Evolutionary conservation across 2,797 vertebrate genomes (phyloP).

Genomic region (Labeo calbasu): DNA sequence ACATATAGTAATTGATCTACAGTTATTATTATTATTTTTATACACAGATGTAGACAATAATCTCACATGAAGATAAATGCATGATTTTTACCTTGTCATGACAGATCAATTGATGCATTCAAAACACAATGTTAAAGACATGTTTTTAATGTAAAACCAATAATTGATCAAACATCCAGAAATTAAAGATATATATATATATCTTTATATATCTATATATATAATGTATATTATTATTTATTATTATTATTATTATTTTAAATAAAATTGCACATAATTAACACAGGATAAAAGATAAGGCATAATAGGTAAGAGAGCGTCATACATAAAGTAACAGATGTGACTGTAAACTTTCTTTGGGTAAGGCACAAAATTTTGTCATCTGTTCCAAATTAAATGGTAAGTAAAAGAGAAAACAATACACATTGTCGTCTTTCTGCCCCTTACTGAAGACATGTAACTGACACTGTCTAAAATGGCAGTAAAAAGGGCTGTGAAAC

Average conservation of each 20-base stretch:
- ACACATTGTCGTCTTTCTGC: not conserved
- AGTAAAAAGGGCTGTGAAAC: not conserved
- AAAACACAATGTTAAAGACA: not conserved
- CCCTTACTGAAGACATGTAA: not conserved
- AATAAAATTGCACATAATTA: not conserved
- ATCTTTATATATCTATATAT: too few species aligned
- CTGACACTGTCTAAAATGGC: not conserved
- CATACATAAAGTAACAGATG: not conserved
- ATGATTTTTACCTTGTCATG: not conserved
- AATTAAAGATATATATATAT: not conserved
- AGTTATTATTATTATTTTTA: not conserved
- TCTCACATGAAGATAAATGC: not conserved
- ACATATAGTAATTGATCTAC: not conserved
- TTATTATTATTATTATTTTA: not conserved
- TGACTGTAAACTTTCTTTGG: not conserved
- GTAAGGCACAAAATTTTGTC: not conserved
- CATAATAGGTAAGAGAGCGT: not conserved
- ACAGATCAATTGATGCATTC: not conserved
- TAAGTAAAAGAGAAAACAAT: not conserved
- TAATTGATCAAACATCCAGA: not conserved
- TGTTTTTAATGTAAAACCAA: not conserved
- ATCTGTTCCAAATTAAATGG: not conserved
- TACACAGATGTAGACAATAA: not conserved
- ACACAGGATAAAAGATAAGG: not conserved
- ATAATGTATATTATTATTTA: not conserved